Evolutionary conservation across 2,797 vertebrate genomes (phyloP), one percentile per base, ranked within the genome.

Genomic region (Acipenser transmontanus): DNA sequence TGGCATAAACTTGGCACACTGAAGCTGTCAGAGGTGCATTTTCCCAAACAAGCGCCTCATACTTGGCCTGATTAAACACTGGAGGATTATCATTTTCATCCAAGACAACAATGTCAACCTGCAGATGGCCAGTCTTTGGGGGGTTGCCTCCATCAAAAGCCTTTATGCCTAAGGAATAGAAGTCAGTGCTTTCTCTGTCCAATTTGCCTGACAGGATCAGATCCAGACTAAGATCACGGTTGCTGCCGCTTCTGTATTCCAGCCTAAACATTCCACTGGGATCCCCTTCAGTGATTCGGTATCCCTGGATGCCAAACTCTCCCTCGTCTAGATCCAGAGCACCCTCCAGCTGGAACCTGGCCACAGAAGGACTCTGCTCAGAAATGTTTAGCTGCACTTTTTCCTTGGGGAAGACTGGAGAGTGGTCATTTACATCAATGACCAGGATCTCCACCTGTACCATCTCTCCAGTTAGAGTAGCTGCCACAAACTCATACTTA

Each of bases 51-150:
- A 76, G 74, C 1, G 82, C 82, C 2, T 85, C 83, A 79, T 97
- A 96, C 60, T 95, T 93, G 1, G 69, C 75, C 72, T 78, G 92
- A 74, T 85, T 91, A 70, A 97, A 96, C 5, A 83, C 72, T 0
- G 95, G 96, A 0, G 91, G 87, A 73, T 95, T 95, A 84, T 98
- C 95, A 14, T 98, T 98, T 83, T 96, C 95, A 61, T 98, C 95
- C 77, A 93, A 73, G 17, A 97, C 84, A 2, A 68, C 77, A 65
- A 98, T 62, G 10, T 83, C 82, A 13, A 96, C 86, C 12, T 65
- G 83, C 49, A 95, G 76, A 4, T 70, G 79, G 17, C 92, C 94
- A 0, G 84, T 89, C 74, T 81, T 88, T 49, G 79, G 85, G 0
- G 95, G 95, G 61, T 81, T 71, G 48, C 94, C 96, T 0, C 93